Evolutionary conservation across 2,797 vertebrate species (phyloP), one percentile per base, ranked within the genome.

Genomic region (Chaetophractus vellerosus): DNA sequence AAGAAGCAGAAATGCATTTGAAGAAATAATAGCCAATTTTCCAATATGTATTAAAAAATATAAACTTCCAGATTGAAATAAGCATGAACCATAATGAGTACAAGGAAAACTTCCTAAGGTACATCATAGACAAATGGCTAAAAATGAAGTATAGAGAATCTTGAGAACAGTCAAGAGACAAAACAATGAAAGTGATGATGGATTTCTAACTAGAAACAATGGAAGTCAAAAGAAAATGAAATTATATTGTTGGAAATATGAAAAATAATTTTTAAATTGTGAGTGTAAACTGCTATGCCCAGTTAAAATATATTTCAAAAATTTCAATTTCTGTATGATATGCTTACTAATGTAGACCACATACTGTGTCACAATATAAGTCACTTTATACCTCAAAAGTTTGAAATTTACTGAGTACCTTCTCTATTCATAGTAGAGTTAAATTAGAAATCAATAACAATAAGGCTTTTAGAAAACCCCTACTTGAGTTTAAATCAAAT

Each of bases 361-460:
- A 74, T 74, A 38, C 1, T 88, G 6, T 80, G 1, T 81, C 4
- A 90, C 0, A 9, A 88, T 66, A 52, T 52, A 41, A 63, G 31
- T 64, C 19, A 71, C 1, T 10, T 64, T 90, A 64, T 79, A 4
- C 18, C 18, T 72, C 31, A 90, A 81, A 64, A 81, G 3, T 71
- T 57, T 78, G 18, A 91, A 92, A 94, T 75, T 2, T 82, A 19
- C 0, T 68, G 5, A 82, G 8, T 79, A 33, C 7, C 0, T 80
- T 63, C 10, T 57, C 3, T 50, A 23, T 52, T 33, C 9, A 48
- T 61, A 85, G 48, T 16, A 48, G 9, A 82, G 78, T 57, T 88
- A 82, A 86, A 21, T 86, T 88, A 75, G 19, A 90, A n/a, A 90
- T 71, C 50, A 94, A 41, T 86, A 95, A n/a, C 10, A 15, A 72